Percentiles rank a stretch among this genome's conserved stretches.
Evolutionary conservation across 2,888 invertebrate species (phyloP).

Genomic region (Eugnorisma glareosa): DNA sequence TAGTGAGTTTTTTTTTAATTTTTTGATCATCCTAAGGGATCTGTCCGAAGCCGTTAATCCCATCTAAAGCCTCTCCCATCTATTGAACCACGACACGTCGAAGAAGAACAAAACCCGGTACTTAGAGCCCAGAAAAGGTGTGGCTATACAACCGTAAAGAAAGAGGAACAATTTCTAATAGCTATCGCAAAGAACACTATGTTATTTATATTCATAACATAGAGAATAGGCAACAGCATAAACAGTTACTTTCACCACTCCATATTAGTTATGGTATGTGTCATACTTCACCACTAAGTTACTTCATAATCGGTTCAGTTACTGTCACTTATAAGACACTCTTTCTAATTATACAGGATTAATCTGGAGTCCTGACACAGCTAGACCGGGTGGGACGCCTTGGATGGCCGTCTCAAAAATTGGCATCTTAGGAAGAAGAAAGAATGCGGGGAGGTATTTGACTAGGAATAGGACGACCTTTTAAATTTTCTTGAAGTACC

Average conservation of each 20-base stretch:
- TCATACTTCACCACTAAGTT: conserved; percentile 23
- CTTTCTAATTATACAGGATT: not conserved
- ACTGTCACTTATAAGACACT: not conserved
- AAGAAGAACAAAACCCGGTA: not conserved
- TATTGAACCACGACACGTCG: not conserved
- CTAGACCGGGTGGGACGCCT: too few relatives aligned
- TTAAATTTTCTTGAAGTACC: too few relatives aligned
- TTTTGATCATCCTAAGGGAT: not conserved
- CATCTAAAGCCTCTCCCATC: not conserved
- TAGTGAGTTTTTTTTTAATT: not conserved
- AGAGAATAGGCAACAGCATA: conserved; percentile 31
- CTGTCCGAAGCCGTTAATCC: not conserved
- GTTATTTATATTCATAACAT: conserved; percentile 38
- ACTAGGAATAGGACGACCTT: not conserved
- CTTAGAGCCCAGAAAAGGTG: not conserved
- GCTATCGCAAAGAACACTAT: conserved; percentile 6
- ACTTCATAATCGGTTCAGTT: not conserved
- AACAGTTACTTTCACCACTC: conserved; percentile 60
- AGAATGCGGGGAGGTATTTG: not conserved
- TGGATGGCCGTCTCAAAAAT: not conserved
- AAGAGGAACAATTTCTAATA: conserved; percentile 1
- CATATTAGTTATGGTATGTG: conserved; percentile 37
- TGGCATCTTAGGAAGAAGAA: not conserved
- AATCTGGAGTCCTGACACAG: not conserved
- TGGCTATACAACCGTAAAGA: not conserved